Conservation (phyloP, 2,113 vertebrate species). For the Polypterus senegalus region DNA sequence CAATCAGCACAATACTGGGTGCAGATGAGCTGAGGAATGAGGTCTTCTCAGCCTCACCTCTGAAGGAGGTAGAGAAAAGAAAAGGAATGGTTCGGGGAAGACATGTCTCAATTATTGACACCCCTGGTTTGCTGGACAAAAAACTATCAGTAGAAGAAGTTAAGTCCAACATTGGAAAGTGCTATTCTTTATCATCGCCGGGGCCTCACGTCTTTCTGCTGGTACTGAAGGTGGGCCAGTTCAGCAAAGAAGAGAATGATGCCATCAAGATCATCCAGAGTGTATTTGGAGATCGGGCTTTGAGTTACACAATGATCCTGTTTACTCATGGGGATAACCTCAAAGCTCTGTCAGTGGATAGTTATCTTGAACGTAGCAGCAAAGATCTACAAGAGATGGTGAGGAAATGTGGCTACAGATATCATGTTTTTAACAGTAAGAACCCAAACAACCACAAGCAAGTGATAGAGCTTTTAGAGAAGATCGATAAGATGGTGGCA, state of each 20-base stretch:
- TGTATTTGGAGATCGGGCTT: conserved; percentile 11
- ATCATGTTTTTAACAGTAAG: conserved; percentile 7
- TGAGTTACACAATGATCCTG: conserved; percentile 13
- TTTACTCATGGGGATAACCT: conserved; percentile 9
- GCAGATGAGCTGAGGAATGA: no score
- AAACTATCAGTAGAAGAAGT: conserved; percentile 28
- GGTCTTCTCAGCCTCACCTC: neutral
- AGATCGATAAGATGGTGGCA: conserved; percentile 14
- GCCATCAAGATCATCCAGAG: conserved; percentile 13
- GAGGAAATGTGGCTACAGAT: conserved; percentile 13
- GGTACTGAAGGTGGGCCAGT: conserved; percentile 8
- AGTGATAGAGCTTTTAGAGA: neutral
- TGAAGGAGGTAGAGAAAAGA: no score
- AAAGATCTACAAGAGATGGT: neutral
- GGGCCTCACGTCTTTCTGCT: conserved; percentile 18
- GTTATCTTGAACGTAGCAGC: neutral
- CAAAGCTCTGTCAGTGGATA: neutral
- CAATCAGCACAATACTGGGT: no score
- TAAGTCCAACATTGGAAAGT: conserved; percentile 22
- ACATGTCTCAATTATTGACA: conserved; percentile 41
- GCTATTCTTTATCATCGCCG: neutral
- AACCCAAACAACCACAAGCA: neutral
- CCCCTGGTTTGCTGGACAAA: conserved; percentile 58
- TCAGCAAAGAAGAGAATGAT: conserved; percentile 15
- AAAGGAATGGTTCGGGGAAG: neutral